A percentile compares a stretch with the other conserved stretches of the same genome.
These are phyloP conservation scores for Oreochromis mossambicus DNA, from an alignment of 2,797 vertebrate species.

Conservation along the genomic window DNA sequence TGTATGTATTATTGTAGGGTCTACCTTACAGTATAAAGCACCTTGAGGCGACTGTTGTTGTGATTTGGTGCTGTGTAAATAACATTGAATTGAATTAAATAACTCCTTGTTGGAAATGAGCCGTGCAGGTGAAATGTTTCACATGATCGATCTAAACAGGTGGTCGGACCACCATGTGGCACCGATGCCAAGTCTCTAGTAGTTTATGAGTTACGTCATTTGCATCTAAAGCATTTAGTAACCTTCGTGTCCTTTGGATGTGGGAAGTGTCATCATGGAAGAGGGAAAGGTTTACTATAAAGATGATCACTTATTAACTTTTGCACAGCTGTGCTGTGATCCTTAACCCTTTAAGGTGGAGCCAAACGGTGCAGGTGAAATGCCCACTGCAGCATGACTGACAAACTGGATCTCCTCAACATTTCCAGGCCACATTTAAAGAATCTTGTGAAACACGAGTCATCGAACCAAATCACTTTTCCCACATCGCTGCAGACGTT, in stretches of 20 bases:
- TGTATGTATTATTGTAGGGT: not conserved
- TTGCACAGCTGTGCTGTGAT: not conserved
- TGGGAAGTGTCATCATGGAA: not conserved
- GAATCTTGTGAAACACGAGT: not conserved
- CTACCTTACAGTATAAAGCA: rapidly evolving
- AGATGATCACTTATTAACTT: not conserved
- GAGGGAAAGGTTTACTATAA: not conserved
- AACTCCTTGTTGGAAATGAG: not conserved
- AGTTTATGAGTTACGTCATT: not conserved
- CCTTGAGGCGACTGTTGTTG: rapidly evolving
- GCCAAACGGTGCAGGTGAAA: not conserved
- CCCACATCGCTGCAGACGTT: not conserved
- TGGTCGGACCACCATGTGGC: not conserved
- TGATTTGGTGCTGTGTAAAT: not conserved
- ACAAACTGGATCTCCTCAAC: not conserved
- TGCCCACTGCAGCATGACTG: not conserved
- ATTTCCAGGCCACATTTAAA: not conserved
- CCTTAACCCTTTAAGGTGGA: not conserved
- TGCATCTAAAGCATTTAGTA: not conserved
- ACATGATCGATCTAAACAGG: not conserved
- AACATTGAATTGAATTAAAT: not conserved
- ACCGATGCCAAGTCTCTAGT: not conserved
- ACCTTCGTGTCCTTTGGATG: not conserved
- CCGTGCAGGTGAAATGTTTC: not conserved
- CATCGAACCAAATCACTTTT: not conserved